Conservation (phyloP, 2,797 vertebrate genomes). For the Takifugu ocellatus region DNA sequence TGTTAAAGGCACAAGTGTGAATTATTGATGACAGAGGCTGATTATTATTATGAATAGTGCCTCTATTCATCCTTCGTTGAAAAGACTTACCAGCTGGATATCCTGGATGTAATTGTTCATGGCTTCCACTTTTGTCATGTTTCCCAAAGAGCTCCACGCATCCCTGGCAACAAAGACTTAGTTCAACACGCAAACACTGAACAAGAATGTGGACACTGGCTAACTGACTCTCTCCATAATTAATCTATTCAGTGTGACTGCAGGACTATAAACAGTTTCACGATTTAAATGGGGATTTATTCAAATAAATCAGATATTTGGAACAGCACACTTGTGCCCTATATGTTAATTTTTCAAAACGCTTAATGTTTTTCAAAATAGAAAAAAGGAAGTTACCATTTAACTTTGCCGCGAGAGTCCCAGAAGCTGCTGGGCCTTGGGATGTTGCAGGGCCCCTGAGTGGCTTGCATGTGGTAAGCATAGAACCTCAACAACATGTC, state of each 20-base stretch:
- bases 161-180: conserved; percentile 79
- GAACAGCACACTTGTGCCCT: not conserved
- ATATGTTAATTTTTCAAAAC: not conserved
- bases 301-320: not conserved
- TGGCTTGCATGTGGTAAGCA: conserved; percentile 93
- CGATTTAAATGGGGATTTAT: not conserved
- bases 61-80: conserved; percentile 12
- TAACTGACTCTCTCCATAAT: conserved; percentile 1
- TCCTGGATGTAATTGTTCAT: conserved; percentile 95
- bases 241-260: not conserved
- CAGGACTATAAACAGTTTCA: not conserved
- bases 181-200: conserved; percentile 17
- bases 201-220: not conserved
- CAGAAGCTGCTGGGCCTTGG: conserved; percentile 85
- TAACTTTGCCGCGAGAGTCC: conserved; percentile 87
- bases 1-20: no score
- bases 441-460: conserved; percentile 84
- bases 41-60: conserved; percentile 15
- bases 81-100: conserved; percentile 89
- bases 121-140: conserved; percentile 92
- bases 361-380: not conserved
- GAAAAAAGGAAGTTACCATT: conserved; percentile 79
- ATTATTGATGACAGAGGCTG: not conserved
- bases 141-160: conserved; percentile 90
- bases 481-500: conserved; percentile 95